Evolutionary conservation across 2,113 vertebrate species (phyloP).

Genomic region (Mus spicilegus): DNA sequence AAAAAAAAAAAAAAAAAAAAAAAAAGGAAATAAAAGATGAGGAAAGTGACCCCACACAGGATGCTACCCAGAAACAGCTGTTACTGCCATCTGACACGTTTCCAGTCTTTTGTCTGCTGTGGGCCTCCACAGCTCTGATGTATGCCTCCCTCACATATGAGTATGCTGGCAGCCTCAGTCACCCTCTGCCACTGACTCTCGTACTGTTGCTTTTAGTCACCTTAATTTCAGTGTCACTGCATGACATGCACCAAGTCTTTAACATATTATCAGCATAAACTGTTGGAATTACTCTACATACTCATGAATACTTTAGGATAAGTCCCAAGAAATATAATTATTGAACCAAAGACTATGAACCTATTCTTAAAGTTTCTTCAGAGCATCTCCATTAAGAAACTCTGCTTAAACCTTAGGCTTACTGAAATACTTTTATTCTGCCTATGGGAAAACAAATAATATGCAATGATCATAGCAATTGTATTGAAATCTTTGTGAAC

Average conservation of each 20-base stretch:
- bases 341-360: background rate
- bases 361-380: background rate
- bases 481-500: background rate
- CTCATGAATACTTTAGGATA: background rate
- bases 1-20: too few relatives aligned
- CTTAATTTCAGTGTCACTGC: background rate
- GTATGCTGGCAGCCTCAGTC: background rate
- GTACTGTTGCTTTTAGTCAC: background rate
- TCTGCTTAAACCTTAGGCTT: background rate
- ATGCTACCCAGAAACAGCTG: background rate
- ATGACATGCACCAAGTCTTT: background rate
- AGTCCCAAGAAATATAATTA: background rate
- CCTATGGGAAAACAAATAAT: background rate
- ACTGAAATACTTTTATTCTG: background rate
- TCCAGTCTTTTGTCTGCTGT: background rate
- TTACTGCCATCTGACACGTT: background rate
- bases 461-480: background rate
- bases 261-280: background rate
- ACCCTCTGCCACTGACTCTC: background rate
- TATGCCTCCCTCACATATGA: background rate
- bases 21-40: background rate
- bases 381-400: background rate
- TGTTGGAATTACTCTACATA: background rate
- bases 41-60: background rate
- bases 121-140: background rate